Evolutionary conservation across 2,113 vertebrate species (phyloP).

Genomic region (Elachura formosa): DNA sequence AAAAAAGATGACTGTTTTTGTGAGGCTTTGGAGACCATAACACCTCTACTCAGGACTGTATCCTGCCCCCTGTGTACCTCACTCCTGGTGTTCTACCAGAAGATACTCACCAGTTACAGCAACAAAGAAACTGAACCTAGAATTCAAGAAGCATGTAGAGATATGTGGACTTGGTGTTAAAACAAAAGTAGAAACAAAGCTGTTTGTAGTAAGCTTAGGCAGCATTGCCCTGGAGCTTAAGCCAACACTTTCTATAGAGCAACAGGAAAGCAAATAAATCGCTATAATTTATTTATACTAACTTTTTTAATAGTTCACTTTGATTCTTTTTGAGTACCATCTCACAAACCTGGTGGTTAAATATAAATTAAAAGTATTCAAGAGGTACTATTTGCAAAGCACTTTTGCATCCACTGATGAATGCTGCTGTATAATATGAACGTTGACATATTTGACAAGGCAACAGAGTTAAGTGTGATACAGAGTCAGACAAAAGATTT

Average conservation of each 20-base stretch:
- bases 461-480: constrained; percentile 61
- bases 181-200: not conserved
- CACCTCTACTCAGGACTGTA: not conserved
- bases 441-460: constrained; percentile 65
- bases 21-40: not conserved
- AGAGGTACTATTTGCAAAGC: constrained; percentile 40
- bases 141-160: not conserved
- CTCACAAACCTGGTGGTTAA: constrained; percentile 15
- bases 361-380: constrained; percentile 51
- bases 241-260: not conserved
- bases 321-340: constrained; percentile 13
- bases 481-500: constrained; percentile 59
- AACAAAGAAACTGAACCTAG: not conserved
- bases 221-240: not conserved
- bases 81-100: not conserved
- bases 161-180: not conserved
- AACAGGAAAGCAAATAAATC: constrained; percentile 22
- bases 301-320: constrained; percentile 32
- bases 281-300: constrained; percentile 43
- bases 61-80: not conserved
- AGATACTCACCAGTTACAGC: not conserved
- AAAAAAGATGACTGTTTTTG: not conserved
- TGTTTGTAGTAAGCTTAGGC: not conserved
- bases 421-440: constrained; percentile 39
- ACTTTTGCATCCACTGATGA: constrained; percentile 46